phyloP scores from a whole-genome alignment of 2,888 invertebrate species.

The Creontiades dilutus region DNA sequence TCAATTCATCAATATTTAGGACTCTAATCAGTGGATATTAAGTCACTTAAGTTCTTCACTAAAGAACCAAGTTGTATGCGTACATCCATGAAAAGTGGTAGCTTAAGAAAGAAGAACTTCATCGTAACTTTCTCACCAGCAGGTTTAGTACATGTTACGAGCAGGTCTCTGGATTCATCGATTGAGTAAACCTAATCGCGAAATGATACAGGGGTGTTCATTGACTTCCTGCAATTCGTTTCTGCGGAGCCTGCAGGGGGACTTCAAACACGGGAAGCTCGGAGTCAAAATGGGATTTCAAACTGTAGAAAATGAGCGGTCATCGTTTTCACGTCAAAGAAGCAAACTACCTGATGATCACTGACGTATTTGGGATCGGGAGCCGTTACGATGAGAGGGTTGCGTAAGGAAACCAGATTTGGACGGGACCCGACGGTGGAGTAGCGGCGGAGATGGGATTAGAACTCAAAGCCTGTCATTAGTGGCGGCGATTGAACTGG shows the following conservation, averaged over 20 bases:
- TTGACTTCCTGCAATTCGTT: not conserved
- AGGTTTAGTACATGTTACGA: no score
- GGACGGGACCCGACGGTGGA: not conserved
- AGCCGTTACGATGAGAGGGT: not conserved
- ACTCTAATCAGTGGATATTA: no score
- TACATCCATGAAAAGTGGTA: no score
- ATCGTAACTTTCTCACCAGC: no score
- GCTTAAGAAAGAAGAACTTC: no score
- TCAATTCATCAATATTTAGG: no score
- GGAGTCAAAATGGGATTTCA: not conserved
- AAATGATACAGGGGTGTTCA: not conserved
- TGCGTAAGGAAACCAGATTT: not conserved
- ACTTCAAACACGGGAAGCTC: not conserved
- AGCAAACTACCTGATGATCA: not conserved
- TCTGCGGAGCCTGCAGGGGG: not conserved
- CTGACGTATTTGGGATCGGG: not conserved
- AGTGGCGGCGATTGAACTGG: not conserved
- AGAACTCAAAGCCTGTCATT: not conserved
- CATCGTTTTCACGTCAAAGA: not conserved
- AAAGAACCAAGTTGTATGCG: no score
- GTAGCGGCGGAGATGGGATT: not conserved
- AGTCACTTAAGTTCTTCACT: no score
- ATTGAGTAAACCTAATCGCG: not conserved
- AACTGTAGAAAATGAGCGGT: slow-evolving; percentile 15
- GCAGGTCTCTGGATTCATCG: not conserved